A percentile compares a stretch with the other conserved stretches of the same genome.
Conservation (phyloP, 2,888 invertebrate genomes). For the Habrosyne pyritoides region DNA sequence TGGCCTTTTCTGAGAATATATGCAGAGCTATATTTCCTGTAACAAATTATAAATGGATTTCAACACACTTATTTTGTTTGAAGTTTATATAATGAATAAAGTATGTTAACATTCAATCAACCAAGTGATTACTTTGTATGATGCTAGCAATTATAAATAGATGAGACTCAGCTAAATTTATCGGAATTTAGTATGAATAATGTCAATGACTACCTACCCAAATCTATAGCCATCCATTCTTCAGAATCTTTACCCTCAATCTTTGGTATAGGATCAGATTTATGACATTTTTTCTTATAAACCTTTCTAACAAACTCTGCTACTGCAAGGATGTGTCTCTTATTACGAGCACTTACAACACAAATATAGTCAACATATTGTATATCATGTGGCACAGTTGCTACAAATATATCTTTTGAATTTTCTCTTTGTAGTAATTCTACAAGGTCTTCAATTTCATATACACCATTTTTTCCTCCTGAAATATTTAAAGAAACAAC, state of each 20-base stretch:
- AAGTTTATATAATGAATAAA: background rate
- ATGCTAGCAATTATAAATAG: too few relatives aligned
- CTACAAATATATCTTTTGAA: conserved; percentile 91
- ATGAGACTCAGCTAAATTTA: too few relatives aligned
- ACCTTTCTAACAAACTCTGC: conserved; percentile 90
- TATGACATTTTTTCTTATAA: conserved; percentile 87
- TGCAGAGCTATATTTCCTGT: conserved; percentile 96
- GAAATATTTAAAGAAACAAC: conserved; percentile 44
- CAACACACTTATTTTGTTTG: background rate
- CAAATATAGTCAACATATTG: conserved; percentile 94
- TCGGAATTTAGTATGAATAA: background rate
- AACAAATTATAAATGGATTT: conserved; percentile 46
- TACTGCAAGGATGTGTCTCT: conserved; percentile 88
- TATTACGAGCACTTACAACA: conserved; percentile 89
- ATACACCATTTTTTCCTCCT: conserved; percentile 94
- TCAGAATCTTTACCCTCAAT: conserved; percentile 90
- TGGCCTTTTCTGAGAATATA: conserved; percentile 88
- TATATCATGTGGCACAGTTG: conserved; percentile 87
- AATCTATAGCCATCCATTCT: conserved; percentile 95
- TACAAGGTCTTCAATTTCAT: conserved; percentile 93
- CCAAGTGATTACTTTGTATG: too few relatives aligned
- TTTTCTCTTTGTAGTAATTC: conserved; percentile 90
- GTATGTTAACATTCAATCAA: background rate
- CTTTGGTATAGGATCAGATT: conserved; percentile 86
- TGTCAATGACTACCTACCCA: conserved; percentile 85